phyloP scores from a whole-genome alignment of 1,140 invertebrate genomes.

The Drosophila arawakana region DNA sequence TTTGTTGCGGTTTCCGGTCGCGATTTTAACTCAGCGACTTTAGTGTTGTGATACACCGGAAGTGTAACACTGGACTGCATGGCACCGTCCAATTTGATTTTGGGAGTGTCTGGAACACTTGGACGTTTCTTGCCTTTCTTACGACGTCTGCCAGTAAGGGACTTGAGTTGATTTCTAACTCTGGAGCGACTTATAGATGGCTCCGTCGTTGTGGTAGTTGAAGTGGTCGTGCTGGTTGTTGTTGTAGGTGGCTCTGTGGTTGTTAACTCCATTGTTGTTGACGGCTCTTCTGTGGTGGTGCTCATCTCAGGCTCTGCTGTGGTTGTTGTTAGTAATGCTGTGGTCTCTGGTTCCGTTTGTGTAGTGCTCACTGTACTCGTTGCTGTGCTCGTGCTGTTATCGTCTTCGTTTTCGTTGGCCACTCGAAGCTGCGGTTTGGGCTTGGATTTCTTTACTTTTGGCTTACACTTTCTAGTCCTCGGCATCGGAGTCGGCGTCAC shows the following conservation, averaged over 20 bases:
- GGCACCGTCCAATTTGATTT: slow-evolving; percentile 58
- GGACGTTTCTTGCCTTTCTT: slow-evolving; percentile 11
- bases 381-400: slow-evolving; percentile 1
- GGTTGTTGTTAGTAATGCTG: neutral
- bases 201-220: neutral
- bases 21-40: slow-evolving; percentile 30
- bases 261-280: slow-evolving; percentile 4
- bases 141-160: neutral
- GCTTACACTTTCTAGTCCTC: slow-evolving; percentile 15
- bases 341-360: neutral
- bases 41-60: slow-evolving; percentile 47
- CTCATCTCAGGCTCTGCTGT: neutral
- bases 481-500: neutral
- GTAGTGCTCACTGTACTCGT: neutral
- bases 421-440: neutral
- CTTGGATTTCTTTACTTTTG: slow-evolving; percentile 3
- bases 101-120: slow-evolving; percentile 55
- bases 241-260: slow-evolving; percentile 1
- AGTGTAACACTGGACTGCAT: slow-evolving; percentile 61
- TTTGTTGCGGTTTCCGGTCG: slow-evolving; percentile 32
- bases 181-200: neutral
- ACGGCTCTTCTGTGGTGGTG: slow-evolving; percentile 7
- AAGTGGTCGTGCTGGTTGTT: neutral
- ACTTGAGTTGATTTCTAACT: slow-evolving; percentile 13
- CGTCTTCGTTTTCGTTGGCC: too few relatives aligned